Conservation (phyloP, 2,113 vertebrate species). For the Tragelaphus imberbis region DNA sequence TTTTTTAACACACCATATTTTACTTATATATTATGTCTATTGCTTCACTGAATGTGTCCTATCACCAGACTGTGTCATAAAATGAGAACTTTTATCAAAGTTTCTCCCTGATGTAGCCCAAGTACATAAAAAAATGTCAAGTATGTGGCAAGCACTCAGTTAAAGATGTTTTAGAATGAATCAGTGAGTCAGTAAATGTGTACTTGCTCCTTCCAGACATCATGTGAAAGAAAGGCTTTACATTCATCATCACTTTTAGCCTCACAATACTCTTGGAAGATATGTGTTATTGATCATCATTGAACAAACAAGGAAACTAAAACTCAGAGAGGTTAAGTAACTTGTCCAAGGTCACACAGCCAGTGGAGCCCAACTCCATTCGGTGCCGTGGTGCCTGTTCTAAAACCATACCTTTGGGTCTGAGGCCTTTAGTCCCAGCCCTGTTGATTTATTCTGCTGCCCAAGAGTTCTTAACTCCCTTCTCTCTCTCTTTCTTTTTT, state of each 20-base stretch:
- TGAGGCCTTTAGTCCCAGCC: neutral
- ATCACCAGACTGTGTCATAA: neutral
- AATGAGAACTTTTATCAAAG: neutral
- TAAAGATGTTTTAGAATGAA: neutral
- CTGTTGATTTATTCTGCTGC: neutral
- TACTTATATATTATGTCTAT: neutral
- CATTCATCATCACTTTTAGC: neutral
- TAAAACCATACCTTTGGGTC: neutral
- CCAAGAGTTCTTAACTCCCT: neutral
- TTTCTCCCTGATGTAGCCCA: neutral
- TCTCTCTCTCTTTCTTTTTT: neutral
- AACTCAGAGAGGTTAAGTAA: neutral
- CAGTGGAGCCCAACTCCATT: neutral
- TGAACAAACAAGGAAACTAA: neutral
- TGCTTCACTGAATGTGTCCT: neutral
- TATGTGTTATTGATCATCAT: neutral
- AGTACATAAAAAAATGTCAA: neutral
- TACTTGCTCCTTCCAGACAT: neutral
- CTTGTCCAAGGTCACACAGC: neutral
- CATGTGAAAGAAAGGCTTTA: neutral
- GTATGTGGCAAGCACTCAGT: neutral
- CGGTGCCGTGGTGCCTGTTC: neutral
- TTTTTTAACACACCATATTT: neutral
- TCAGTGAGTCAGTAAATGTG: neutral
- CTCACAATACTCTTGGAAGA: neutral